These are phyloP conservation scores for Pseudochaenichthys georgianus DNA, from an alignment of 2,797 vertebrate species.

Conservation along the genomic window DNA sequence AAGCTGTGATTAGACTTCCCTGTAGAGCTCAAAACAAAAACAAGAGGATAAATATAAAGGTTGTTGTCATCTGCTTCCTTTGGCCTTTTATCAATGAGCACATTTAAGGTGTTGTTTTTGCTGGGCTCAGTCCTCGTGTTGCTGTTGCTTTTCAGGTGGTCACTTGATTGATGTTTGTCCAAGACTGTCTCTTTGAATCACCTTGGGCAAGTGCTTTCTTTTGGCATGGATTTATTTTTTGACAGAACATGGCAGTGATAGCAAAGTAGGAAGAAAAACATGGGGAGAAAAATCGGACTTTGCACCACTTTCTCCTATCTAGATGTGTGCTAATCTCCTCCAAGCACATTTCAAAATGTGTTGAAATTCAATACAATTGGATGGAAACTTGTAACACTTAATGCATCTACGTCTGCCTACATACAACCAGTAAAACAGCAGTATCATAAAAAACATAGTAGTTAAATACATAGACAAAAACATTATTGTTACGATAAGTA, in stretches of 20 bases:
- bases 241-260: slow-evolving; percentile 14
- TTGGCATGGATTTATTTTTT: slow-evolving; percentile 22
- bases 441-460: too few species aligned
- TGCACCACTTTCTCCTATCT: too few species aligned
- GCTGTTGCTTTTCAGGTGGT: slow-evolving; percentile 26
- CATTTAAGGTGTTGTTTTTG: slow-evolving; percentile 45
- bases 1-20: slow-evolving; percentile 46
- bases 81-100: slow-evolving; percentile 11
- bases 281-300: too few species aligned
- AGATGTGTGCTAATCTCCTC: too few species aligned
- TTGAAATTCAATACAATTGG: too few species aligned
- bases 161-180: slow-evolving; percentile 50
- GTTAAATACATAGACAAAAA: background rate
- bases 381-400: background rate
- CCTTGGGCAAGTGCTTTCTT: background rate
- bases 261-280: slow-evolving; percentile 12
- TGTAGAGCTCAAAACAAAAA: slow-evolving; percentile 44
- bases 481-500: background rate
- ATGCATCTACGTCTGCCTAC: background rate
- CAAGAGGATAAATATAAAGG: slow-evolving; percentile 14
- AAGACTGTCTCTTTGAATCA: slow-evolving; percentile 37
- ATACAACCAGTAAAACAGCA: background rate
- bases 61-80: slow-evolving; percentile 24
- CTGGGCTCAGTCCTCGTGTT: background rate
- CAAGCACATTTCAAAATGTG: too few species aligned